Evolutionary conservation across 2,797 vertebrate genomes (phyloP).

Genomic region (Atherinosoma microstoma): DNA sequence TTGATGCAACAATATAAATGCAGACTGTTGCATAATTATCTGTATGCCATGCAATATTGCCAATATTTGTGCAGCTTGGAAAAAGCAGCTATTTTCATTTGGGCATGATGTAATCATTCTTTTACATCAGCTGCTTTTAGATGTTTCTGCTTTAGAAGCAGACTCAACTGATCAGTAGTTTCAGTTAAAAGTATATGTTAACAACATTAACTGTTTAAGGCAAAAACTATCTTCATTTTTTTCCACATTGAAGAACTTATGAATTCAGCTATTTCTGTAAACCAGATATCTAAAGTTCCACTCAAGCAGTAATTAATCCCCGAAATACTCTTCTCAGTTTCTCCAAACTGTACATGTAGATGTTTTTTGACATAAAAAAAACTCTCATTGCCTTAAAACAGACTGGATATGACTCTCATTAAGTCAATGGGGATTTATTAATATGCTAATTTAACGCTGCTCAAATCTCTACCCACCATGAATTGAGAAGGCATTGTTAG

Average conservation of each 20-base stretch:
- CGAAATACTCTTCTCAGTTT: neutral
- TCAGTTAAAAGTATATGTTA: neutral
- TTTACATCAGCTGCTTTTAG: neutral
- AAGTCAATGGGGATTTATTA: neutral
- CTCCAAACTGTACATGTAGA: neutral
- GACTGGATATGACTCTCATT: neutral
- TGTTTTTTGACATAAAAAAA: neutral
- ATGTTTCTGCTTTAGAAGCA: neutral
- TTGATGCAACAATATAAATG: too few relatives aligned
- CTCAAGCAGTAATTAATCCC: neutral
- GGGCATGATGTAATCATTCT: constrained; percentile 1
- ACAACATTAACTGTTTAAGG: neutral
- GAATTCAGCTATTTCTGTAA: neutral
- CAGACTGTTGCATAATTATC: too few relatives aligned
- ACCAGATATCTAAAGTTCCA: neutral
- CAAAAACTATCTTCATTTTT: neutral
- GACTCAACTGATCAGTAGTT: neutral
- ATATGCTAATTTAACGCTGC: neutral
- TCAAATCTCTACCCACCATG: neutral
- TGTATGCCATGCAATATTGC: too few relatives aligned
- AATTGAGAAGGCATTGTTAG: neutral
- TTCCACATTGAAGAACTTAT: neutral
- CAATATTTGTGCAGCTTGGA: too few relatives aligned
- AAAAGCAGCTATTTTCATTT: neutral
- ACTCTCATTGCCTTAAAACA: neutral